A percentile compares a stretch with the other conserved stretches of the same genome.
Evolutionary conservation across 2,888 invertebrate genomes (phyloP).

Genomic region (Calephelis perditalis): DNA sequence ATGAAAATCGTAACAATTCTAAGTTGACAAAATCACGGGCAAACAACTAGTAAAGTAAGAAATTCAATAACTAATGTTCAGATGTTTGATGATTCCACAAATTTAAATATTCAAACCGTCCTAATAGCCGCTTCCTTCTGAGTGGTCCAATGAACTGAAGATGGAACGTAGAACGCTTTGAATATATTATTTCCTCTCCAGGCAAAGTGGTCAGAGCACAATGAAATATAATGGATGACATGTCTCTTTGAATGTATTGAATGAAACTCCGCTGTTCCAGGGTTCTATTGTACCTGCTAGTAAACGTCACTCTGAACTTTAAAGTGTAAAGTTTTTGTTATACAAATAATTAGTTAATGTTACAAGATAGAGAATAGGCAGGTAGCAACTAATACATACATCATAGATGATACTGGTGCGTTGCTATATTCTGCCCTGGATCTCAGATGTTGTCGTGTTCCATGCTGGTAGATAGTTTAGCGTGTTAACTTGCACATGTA

Average conservation of each 20-base stretch:
- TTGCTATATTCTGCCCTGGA: too few species aligned
- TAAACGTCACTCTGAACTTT: constrained; percentile 39
- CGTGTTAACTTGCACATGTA: too few species aligned
- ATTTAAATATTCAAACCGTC: constrained; percentile 27
- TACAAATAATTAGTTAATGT: too few species aligned
- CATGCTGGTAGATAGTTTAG: too few species aligned
- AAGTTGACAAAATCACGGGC: too few species aligned
- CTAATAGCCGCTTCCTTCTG: constrained; percentile 23
- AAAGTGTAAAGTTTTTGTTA: constrained; percentile 39
- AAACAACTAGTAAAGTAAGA: not conserved
- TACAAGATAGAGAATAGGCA: too few species aligned
- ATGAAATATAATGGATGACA: constrained; percentile 64
- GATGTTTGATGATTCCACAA: constrained; percentile 10
- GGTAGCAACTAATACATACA: too few species aligned
- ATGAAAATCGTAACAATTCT: too few species aligned
- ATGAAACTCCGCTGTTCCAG: constrained; percentile 47
- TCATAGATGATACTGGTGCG: too few species aligned
- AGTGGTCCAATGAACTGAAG: constrained; percentile 36
- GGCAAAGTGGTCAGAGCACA: constrained; percentile 63
- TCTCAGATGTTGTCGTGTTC: too few species aligned
- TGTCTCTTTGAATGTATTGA: constrained; percentile 53
- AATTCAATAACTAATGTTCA: constrained; percentile 6
- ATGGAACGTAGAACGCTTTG: constrained; percentile 45
- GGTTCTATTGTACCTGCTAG: constrained; percentile 40
- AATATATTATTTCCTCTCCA: constrained; percentile 70